These are phyloP conservation scores for Fulica atra DNA, from an alignment of 2,113 vertebrate genomes.

Conservation along the genomic window DNA sequence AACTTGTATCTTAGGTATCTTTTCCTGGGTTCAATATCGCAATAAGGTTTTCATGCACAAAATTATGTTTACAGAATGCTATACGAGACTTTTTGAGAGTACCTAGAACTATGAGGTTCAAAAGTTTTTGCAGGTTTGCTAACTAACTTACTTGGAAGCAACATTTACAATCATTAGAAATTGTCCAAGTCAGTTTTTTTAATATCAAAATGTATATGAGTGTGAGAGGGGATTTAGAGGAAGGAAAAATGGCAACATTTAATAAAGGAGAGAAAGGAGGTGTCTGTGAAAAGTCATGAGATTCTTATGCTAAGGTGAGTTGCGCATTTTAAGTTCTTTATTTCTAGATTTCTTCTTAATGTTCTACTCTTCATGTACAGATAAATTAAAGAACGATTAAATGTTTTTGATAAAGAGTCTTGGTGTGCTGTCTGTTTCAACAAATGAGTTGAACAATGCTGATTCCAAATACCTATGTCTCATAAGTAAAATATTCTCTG, in stretches of 20 bases:
- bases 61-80: neutral
- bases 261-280: neutral
- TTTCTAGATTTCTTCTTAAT: neutral
- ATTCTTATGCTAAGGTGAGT: neutral
- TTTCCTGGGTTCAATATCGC: neutral
- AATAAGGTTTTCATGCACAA: neutral
- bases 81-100: neutral
- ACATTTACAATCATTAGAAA: neutral
- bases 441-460: neutral
- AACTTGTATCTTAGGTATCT: neutral
- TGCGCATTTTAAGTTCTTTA: neutral
- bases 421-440: neutral
- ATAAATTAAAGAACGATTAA: neutral
- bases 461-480: neutral
- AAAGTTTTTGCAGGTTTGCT: neutral
- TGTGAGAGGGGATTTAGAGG: neutral
- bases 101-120: neutral
- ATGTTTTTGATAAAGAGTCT: neutral
- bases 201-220: neutral
- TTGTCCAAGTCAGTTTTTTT: neutral
- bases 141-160: neutral
- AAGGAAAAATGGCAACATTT: neutral
- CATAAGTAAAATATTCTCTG: neutral
- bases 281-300: neutral
- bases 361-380: neutral